Base-by-base conservation (phyloP, 2,888 invertebrate genomes). In the Deilephila elpenor region DNA sequence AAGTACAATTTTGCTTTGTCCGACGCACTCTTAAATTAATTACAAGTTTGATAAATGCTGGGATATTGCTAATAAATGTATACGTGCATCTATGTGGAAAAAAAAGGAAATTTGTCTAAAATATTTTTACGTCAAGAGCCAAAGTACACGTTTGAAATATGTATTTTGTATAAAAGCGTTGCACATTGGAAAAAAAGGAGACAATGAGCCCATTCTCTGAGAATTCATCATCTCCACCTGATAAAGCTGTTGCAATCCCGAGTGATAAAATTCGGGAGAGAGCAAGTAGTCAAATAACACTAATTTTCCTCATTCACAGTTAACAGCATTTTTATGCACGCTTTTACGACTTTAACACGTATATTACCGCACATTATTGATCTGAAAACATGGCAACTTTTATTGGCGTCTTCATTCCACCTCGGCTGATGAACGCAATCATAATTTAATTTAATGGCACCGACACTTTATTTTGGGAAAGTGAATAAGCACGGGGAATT, bases 391-490 rank as follows among this genome's bases (percentile, higher is more conserved):
- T 72, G 74, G 53, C 64, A 75, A 74, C 76, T 75, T 78, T 80
- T 78, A 77, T 73, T 75, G 75, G 76, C 77, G 71, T 77, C 78
- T 80, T 73, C 59, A 73, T 80, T 75, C 77, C 78, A 78, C 74
- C 74, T 74, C 74, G 71, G 59, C 70, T 84, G 79, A 84, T 83
- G 80, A 76, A 79, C 34, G 79, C 77, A 81, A 85, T 85, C 83
- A 85, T 83, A 83, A 84, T 85, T 83, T 82, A 81, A 79, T 78
- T 82, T 83, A 79, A 85, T 82, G 76, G 78, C 79, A 73, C 34
- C 75, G 75, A 71, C 75, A 79, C 78, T 81, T 81, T 80, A 82
- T 77, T 84, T 85, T 82, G 73, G 78, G 76, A 78, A 83, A 81
- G 79, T 84, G 83, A 84, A 83, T 82, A 78, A 83, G 78, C 74